phyloP scores from a whole-genome alignment of 2,797 vertebrate genomes.

The Leuciscus waleckii region DNA sequence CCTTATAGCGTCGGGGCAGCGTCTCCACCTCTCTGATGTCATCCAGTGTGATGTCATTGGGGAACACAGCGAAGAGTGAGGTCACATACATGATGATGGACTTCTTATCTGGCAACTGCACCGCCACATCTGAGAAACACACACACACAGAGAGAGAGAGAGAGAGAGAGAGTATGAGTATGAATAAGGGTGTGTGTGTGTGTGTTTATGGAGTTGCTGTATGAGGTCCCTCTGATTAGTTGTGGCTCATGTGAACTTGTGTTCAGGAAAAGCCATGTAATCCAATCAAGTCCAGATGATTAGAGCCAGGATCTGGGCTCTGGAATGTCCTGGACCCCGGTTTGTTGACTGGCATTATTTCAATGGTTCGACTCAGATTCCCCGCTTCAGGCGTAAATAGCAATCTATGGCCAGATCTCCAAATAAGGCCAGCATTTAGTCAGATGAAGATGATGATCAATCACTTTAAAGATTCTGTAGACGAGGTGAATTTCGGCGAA shows the following conservation, averaged over 20 bases:
- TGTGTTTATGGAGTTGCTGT: slow-evolving; percentile 14
- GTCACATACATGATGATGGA: slow-evolving; percentile 99
- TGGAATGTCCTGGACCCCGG: slow-evolving; percentile 12
- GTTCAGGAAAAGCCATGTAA: slow-evolving; percentile 36
- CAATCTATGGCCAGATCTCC: not conserved
- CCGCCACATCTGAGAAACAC: slow-evolving; percentile 87
- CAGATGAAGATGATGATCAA: not conserved
- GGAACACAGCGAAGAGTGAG: slow-evolving; percentile 95
- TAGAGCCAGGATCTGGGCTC: slow-evolving; percentile 20
- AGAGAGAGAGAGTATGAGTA: slow-evolving; percentile 20
- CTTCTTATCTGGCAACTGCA: slow-evolving; percentile 96
- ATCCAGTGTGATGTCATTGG: slow-evolving; percentile 95
- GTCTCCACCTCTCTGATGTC: slow-evolving; percentile 96
- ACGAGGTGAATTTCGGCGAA: accelerated
- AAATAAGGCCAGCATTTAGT: not conserved
- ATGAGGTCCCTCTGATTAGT: slow-evolving; percentile 38
- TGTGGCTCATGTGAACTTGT: slow-evolving; percentile 44
- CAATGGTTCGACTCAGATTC: not conserved
- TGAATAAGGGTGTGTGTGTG: not conserved
- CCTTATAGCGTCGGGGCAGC: slow-evolving; percentile 90
- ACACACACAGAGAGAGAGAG: not conserved
- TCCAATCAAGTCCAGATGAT: slow-evolving; percentile 47
- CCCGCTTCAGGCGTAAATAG: not conserved
- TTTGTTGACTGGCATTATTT: slow-evolving; percentile 44
- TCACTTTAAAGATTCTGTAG: not conserved